These are phyloP conservation scores for Erebia ligea DNA, from an alignment of 2,888 invertebrate genomes.

Conservation along the genomic window DNA sequence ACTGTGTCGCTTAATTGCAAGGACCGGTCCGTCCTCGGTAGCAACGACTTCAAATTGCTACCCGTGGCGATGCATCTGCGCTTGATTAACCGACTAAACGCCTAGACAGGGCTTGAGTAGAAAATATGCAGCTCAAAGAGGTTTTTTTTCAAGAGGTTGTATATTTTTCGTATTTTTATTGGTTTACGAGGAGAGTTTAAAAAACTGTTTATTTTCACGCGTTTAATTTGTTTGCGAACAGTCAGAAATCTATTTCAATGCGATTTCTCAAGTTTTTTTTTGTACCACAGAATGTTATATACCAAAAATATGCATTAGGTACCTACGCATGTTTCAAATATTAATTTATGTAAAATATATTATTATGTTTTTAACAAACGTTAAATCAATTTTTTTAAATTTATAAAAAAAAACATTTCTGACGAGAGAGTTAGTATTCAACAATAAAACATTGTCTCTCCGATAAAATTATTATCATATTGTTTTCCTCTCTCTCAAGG, in stretches of 20 bases:
- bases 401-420: too few relatives aligned
- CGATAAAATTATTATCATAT: slow-evolving; percentile 25
- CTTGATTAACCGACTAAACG: slow-evolving; percentile 50
- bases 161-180: neutral
- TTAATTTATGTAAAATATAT: too few relatives aligned
- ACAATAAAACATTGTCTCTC: slow-evolving; percentile 18
- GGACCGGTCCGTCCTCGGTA: slow-evolving; percentile 66
- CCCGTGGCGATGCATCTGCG: slow-evolving; percentile 64
- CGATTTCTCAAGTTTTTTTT: too few relatives aligned
- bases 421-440: slow-evolving; percentile 14
- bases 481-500: slow-evolving; percentile 28
- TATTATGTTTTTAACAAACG: too few relatives aligned
- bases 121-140: slow-evolving; percentile 6
- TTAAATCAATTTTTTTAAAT: too few relatives aligned
- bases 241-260: too few relatives aligned
- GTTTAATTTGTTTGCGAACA: too few relatives aligned
- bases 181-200: neutral
- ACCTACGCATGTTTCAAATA: too few relatives aligned
- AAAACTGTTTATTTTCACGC: too few relatives aligned
- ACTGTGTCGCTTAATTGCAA: slow-evolving; percentile 72
- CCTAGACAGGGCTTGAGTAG: slow-evolving; percentile 33
- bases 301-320: too few relatives aligned
- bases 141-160: slow-evolving; percentile 4
- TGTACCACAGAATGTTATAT: too few relatives aligned
- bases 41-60: slow-evolving; percentile 76